Conservation (phyloP, 2,888 invertebrate species). For the Blastobasis adustella region DNA sequence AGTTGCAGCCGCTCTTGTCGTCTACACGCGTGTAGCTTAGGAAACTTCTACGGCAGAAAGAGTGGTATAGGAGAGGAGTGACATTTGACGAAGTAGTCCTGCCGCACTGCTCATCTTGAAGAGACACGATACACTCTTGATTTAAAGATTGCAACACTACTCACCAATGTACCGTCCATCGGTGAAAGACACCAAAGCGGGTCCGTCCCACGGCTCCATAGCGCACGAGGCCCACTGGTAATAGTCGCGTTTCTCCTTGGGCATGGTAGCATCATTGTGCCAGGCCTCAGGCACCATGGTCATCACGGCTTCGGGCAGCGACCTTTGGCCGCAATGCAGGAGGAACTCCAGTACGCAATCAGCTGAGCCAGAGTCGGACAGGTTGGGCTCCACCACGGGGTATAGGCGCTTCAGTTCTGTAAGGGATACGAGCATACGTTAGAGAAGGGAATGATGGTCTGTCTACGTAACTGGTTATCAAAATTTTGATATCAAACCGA, state of each 20-base stretch:
- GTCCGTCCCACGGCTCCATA: constrained; percentile 99
- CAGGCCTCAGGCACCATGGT: constrained; percentile 99
- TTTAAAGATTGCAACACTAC: too few relatives aligned
- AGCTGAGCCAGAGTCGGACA: constrained; percentile 97
- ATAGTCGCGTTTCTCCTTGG: constrained; percentile 92
- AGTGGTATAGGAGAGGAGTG: too few relatives aligned
- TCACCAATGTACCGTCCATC: constrained; percentile 97
- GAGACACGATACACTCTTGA: too few relatives aligned
- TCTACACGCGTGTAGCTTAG: too few relatives aligned
- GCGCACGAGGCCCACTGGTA: constrained; percentile 98
- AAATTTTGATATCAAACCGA: too few relatives aligned
- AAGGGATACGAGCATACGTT: not conserved
- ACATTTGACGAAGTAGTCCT: too few relatives aligned
- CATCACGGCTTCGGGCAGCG: constrained; percentile 98
- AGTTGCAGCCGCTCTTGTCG: too few relatives aligned
- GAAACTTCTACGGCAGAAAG: too few relatives aligned
- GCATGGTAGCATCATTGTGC: constrained; percentile 97
- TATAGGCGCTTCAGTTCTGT: constrained; percentile 88
- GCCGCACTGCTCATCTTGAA: too few relatives aligned
- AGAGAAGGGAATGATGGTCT: too few relatives aligned
- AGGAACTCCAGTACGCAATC: constrained; percentile 99
- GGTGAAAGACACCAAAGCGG: constrained; percentile 96
- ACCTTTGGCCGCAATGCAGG: constrained; percentile 92
- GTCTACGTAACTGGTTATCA: too few relatives aligned
- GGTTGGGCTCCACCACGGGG: constrained; percentile 97